A percentile compares a stretch with the other conserved stretches of the same genome.
phyloP scores from a whole-genome alignment of 2,113 vertebrate species.

The Mobula hypostoma region DNA sequence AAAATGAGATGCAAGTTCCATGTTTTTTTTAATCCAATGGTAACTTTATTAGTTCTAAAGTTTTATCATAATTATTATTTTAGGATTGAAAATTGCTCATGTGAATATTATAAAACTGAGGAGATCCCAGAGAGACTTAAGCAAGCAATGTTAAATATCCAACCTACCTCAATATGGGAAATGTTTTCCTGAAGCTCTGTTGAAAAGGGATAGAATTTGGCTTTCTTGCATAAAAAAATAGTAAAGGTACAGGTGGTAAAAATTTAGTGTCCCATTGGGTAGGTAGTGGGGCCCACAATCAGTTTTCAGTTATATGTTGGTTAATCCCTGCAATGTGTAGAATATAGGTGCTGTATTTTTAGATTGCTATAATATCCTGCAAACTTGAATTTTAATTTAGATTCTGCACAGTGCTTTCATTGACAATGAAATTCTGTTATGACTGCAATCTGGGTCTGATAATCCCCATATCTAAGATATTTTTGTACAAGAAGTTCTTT shows the following conservation, averaged over 20 bases:
- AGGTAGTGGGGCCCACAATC: constrained; percentile 22
- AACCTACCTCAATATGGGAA: background rate
- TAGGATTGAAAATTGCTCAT: constrained; percentile 5
- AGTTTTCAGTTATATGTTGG: constrained; percentile 27
- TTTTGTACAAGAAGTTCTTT: background rate
- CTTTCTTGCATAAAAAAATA: background rate
- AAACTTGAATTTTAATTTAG: constrained; percentile 31
- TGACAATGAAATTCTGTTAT: constrained; percentile 20
- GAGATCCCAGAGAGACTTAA: background rate
- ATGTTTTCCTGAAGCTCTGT: constrained; percentile 27
- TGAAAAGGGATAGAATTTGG: constrained; percentile 28
- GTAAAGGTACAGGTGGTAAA: constrained; percentile 35
- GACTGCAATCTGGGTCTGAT: background rate
- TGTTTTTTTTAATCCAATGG: no score
- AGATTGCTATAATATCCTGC: constrained; percentile 14
- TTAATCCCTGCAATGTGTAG: constrained; percentile 32
- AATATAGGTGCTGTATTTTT: constrained; percentile 22
- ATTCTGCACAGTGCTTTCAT: constrained; percentile 6
- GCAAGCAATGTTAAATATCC: constrained; percentile 12
- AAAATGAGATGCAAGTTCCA: background rate
- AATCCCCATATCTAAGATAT: background rate
- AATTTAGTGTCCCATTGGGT: constrained; percentile 36
- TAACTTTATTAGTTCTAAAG: background rate
- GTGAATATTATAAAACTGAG: constrained; percentile 7
- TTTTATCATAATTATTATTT: constrained; percentile 24